phyloP scores from a whole-genome alignment of 2,797 vertebrate genomes.

The Malacoctenus gilli region DNA sequence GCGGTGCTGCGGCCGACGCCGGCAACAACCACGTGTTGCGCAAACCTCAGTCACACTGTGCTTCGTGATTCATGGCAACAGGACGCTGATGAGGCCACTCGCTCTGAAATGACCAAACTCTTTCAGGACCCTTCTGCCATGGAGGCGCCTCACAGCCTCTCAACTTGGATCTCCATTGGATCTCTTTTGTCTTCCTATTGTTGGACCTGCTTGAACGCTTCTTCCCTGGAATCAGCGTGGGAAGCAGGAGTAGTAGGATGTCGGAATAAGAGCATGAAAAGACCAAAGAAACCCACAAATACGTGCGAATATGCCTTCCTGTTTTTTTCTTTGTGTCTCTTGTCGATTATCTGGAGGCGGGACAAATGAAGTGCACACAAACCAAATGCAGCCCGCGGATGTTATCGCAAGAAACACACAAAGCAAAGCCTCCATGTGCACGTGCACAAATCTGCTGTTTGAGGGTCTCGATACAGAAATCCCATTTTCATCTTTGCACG shows the following conservation, averaged over 20 bases:
- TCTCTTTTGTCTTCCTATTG: neutral
- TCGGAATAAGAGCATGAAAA: neutral
- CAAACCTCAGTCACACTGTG: no score
- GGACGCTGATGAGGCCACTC: no score
- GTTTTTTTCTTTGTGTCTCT: neutral
- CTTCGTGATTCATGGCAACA: no score
- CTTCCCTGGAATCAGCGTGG: neutral
- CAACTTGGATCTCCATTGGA: neutral
- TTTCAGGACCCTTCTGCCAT: no score
- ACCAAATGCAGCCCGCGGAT: slow-evolving; percentile 8
- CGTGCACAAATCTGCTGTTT: neutral
- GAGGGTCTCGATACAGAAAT: slow-evolving; percentile 5
- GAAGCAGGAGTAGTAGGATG: slow-evolving; percentile 26
- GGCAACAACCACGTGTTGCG: no score
- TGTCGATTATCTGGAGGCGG: neutral
- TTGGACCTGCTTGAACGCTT: no score
- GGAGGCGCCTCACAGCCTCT: no score
- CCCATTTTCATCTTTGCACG: slow-evolving; percentile 3
- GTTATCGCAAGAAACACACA: no score
- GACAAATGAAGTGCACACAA: neutral
- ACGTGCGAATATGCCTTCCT: neutral
- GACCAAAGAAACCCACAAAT: neutral
- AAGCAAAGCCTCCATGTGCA: neutral
- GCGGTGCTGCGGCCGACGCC: no score
- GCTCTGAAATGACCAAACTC: no score